A percentile compares a stretch with the other conserved stretches of the same genome.
Conservation (phyloP, 2,797 vertebrate species). For the Avahi laniger region DNA sequence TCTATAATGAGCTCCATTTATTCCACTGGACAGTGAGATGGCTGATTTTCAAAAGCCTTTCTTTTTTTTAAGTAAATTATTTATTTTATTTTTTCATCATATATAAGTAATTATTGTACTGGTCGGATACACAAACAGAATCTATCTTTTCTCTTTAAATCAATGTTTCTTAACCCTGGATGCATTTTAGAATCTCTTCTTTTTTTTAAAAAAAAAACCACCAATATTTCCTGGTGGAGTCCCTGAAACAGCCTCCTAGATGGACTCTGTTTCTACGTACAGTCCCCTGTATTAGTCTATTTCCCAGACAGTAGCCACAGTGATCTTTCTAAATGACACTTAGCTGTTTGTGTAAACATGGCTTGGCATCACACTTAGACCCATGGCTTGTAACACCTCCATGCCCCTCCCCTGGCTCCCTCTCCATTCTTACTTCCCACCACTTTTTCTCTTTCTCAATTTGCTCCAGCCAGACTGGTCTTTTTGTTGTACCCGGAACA, state of each 20-base stretch:
- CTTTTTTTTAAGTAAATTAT: background rate
- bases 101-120: background rate
- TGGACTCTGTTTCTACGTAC: background rate
- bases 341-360: background rate
- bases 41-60: conserved; percentile 37
- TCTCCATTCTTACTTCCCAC: background rate
- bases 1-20: background rate
- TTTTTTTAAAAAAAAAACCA: background rate
- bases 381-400: background rate
- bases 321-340: background rate
- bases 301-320: background rate
- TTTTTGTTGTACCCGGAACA: background rate
- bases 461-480: background rate
- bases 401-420: background rate
- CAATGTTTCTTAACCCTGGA: background rate
- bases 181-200: background rate
- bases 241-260: background rate
- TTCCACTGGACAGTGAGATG: background rate
- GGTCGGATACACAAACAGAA: background rate
- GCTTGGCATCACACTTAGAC: background rate
- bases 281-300: background rate
- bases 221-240: background rate
- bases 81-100: background rate
- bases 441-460: background rate
- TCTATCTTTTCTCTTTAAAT: background rate